Evolutionary conservation across 2,888 invertebrate species (phyloP).

Genomic region (Nezara viridula): DNA sequence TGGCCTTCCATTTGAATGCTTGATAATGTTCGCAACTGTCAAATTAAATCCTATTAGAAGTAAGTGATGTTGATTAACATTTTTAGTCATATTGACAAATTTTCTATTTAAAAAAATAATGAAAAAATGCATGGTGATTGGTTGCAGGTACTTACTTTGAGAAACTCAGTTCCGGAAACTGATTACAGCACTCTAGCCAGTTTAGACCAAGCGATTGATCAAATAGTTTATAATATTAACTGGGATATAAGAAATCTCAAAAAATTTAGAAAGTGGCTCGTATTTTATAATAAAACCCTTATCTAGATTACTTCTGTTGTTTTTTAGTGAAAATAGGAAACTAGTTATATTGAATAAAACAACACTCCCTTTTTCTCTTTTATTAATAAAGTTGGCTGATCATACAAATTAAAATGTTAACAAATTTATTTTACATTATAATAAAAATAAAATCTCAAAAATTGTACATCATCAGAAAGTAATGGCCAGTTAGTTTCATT

Average conservation of each 20-base stretch:
- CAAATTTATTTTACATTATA: not conserved
- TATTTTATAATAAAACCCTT: not conserved
- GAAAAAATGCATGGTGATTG: not conserved
- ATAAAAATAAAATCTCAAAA: not conserved
- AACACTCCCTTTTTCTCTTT: not conserved
- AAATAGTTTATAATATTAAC: not conserved
- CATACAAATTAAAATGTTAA: not conserved
- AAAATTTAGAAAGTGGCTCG: slow-evolving; percentile 3
- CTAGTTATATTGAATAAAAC: not conserved
- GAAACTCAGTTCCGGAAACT: not conserved
- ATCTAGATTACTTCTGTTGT: not conserved
- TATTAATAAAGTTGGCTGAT: not conserved
- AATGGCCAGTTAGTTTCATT: too few relatives aligned
- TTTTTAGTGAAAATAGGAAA: not conserved
- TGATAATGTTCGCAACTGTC: too few relatives aligned
- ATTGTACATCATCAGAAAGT: not conserved
- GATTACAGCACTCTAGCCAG: slow-evolving; percentile 11
- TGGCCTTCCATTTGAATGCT: too few relatives aligned
- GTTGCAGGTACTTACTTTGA: slow-evolving; percentile 16
- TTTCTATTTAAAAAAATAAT: not conserved
- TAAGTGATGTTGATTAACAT: too few relatives aligned
- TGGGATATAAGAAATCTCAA: not conserved
- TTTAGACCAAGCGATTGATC: not conserved
- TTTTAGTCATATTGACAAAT: too few relatives aligned
- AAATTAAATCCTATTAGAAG: too few relatives aligned